Conservation (phyloP, 2,113 vertebrate genomes). For the Seriola rivoliana region DNA sequence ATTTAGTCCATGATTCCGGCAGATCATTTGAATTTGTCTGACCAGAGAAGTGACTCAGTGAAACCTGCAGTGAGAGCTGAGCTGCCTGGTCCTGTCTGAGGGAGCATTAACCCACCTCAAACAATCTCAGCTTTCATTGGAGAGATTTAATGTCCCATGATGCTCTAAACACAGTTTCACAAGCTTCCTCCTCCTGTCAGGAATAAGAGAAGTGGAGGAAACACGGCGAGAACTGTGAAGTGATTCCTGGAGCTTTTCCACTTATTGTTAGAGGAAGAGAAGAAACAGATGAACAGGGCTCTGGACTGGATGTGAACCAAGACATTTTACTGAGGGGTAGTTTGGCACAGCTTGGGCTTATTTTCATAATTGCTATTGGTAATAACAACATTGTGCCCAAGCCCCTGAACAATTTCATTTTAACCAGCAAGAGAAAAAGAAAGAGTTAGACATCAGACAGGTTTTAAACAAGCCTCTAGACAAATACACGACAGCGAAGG, state of each 20-base stretch:
- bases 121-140: slow-evolving; percentile 11
- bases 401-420: too few species aligned
- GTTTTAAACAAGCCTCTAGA: too few species aligned
- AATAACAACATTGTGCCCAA: too few species aligned
- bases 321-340: background rate
- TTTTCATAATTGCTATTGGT: background rate
- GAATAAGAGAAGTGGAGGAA: background rate
- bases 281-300: background rate
- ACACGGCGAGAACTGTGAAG: background rate
- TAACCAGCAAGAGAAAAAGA: too few species aligned
- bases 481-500: too few species aligned
- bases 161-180: background rate
- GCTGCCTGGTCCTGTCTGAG: slow-evolving; percentile 12
- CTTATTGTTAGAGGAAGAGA: background rate
- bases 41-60: slow-evolving; percentile 4
- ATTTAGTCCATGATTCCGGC: background rate
- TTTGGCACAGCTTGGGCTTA: background rate
- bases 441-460: too few species aligned
- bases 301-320: background rate
- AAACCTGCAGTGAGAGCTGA: slow-evolving; percentile 7
- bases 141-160: slow-evolving; percentile 11
- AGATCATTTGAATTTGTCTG: background rate
- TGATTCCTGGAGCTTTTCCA: background rate
- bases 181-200: background rate
- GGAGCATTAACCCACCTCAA: slow-evolving; percentile 17